Conservation (phyloP, 2,888 invertebrate genomes). For the Ganaspis brasiliensis region DNA sequence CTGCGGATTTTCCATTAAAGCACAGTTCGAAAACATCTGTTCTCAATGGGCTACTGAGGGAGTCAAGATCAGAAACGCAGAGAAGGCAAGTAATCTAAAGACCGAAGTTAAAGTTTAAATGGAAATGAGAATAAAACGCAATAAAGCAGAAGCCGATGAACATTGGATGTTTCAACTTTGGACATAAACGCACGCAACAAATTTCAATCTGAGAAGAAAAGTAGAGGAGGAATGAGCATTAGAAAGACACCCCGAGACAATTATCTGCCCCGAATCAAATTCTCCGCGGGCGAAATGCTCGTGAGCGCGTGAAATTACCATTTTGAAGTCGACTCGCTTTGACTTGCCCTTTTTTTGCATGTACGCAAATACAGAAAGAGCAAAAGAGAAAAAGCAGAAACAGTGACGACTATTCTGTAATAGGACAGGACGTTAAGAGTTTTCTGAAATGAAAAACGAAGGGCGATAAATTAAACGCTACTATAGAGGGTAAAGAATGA, state of each 20-base stretch:
- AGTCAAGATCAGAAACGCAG: constrained; percentile 1
- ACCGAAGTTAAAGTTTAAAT: constrained; percentile 24
- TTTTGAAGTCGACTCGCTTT: constrained; percentile 52
- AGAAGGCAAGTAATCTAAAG: constrained; percentile 14
- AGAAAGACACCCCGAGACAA: constrained; percentile 59
- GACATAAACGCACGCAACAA: constrained; percentile 55
- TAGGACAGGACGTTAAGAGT: constrained; percentile 26
- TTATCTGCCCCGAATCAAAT: constrained; percentile 69
- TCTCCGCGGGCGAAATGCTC: constrained; percentile 63
- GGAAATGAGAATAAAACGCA: constrained; percentile 20
- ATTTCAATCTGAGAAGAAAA: constrained; percentile 26
- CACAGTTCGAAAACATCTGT: constrained; percentile 8
- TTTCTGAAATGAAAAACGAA: constrained; percentile 21
- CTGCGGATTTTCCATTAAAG: constrained; percentile 26
- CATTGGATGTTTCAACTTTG: constrained; percentile 50
- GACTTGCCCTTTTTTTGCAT: constrained; percentile 32
- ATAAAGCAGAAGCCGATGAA: constrained; percentile 31
- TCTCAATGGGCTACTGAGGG: constrained; percentile 2
- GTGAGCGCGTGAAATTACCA: constrained; percentile 61
- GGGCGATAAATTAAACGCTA: constrained; percentile 8
- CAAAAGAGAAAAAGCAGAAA: constrained; percentile 18
- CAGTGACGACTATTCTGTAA: constrained; percentile 37
- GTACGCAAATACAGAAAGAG: constrained; percentile 11
- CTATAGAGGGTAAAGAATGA: neutral
- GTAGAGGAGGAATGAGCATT: constrained; percentile 37